Conservation (phyloP, 1,140 invertebrate species). For the Temnothorax curvispinosus region DNA sequence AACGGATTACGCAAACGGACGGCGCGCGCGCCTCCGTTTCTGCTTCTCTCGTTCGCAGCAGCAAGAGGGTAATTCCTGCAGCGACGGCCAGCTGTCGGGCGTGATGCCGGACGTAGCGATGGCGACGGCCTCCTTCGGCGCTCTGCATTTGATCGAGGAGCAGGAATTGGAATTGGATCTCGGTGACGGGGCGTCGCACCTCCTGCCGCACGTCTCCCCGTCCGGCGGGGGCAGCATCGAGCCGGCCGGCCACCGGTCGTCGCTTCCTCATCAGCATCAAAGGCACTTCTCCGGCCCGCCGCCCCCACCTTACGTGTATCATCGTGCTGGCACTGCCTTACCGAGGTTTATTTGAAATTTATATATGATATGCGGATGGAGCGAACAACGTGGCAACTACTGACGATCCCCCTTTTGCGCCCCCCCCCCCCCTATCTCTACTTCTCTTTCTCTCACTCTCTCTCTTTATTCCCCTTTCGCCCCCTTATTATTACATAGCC, state of each 20-base stretch:
- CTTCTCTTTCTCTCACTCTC: background rate
- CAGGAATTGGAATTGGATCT: slow-evolving; percentile 90
- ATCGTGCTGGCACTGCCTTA: slow-evolving; percentile 81
- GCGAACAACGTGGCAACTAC: slow-evolving; percentile 56
- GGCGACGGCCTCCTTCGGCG: slow-evolving; percentile 91
- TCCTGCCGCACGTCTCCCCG: slow-evolving; percentile 80
- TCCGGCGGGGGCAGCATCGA: slow-evolving; percentile 71
- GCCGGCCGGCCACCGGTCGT: slow-evolving; percentile 78
- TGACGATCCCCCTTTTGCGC: background rate
- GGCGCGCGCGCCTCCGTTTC: background rate
- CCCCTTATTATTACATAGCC: slow-evolving; percentile 40
- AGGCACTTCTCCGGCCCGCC: slow-evolving; percentile 81
- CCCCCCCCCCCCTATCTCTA: too few species aligned
- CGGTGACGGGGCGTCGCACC: slow-evolving; percentile 90
- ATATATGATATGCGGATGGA: slow-evolving; percentile 60
- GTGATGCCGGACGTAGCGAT: slow-evolving; percentile 96
- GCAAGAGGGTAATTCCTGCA: slow-evolving; percentile 87
- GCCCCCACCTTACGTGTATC: slow-evolving; percentile 82
- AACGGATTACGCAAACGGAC: slow-evolving; percentile 12
- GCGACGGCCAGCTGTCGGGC: slow-evolving; percentile 91
- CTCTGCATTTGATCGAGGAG: slow-evolving; percentile 89
- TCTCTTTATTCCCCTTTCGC: background rate
- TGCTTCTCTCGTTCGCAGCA: slow-evolving; percentile 75
- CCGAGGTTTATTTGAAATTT: slow-evolving; percentile 84
- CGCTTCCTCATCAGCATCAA: slow-evolving; percentile 81